These are phyloP conservation scores for Eucera pruinosa DNA, from an alignment of 2,888 invertebrate genomes.

Conservation along the genomic window DNA sequence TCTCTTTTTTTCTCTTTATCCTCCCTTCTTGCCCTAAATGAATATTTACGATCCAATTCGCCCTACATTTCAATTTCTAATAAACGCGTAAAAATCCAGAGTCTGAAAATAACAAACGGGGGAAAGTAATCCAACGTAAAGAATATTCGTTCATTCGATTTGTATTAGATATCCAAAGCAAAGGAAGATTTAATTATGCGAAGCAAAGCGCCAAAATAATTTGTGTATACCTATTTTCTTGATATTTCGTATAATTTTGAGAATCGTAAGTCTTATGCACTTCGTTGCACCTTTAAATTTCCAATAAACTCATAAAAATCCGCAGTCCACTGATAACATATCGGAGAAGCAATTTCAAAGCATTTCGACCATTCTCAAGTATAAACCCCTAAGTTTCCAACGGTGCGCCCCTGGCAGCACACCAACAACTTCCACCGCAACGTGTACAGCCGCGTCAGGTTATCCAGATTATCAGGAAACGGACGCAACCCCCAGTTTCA, in stretches of 20 bases:
- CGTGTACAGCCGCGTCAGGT: conserved; percentile 33
- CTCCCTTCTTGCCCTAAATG: background rate
- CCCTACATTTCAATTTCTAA: background rate
- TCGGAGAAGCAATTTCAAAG: background rate
- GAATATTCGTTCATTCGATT: too few relatives aligned
- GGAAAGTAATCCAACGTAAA: too few relatives aligned
- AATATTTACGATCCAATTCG: background rate
- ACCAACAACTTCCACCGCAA: conserved; percentile 56
- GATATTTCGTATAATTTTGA: too few relatives aligned
- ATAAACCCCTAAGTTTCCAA: conserved; percentile 23
- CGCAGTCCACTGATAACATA: background rate
- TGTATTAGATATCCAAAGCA: too few relatives aligned
- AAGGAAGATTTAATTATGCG: too few relatives aligned
- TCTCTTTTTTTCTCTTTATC: background rate
- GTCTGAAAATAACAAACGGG: too few relatives aligned
- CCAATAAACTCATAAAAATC: too few relatives aligned
- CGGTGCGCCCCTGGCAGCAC: conserved; percentile 53
- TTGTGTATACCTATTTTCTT: too few relatives aligned
- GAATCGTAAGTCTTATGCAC: too few relatives aligned
- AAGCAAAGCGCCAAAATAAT: too few relatives aligned
- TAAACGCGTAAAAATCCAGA: too few relatives aligned
- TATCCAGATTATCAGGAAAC: conserved; percentile 61
- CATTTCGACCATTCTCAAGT: background rate
- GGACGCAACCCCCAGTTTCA: conserved; percentile 13
- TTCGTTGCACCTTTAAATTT: too few relatives aligned